These are phyloP conservation scores for Girardia tigrina DNA, from an alignment of 2,888 invertebrate genomes.

Conservation along the genomic window DNA sequence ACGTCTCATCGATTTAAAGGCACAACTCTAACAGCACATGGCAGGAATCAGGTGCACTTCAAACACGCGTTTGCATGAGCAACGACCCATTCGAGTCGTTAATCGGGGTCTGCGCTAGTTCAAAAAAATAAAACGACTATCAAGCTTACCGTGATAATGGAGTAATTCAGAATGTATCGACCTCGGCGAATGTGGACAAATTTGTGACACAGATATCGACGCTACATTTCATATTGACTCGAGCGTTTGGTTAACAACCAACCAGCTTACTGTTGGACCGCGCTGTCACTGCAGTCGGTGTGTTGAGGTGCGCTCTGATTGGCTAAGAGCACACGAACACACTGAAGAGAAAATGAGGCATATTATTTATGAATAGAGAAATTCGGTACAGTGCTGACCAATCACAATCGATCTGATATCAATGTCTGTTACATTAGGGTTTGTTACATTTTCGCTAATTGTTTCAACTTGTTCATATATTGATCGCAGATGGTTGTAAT, in stretches of 20 bases:
- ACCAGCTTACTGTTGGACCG: constrained; percentile 11
- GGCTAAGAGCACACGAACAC: not conserved
- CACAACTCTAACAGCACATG: not conserved
- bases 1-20: constrained; percentile 21
- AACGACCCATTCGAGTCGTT: constrained; percentile 23
- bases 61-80: constrained; percentile 23
- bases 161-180: constrained; percentile 23
- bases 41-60: constrained; percentile 23
- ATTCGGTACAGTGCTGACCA: constrained; percentile 4
- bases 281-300: constrained; percentile 8
- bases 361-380: constrained; percentile 13
- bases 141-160: constrained; percentile 23
- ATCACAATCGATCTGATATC: not conserved
- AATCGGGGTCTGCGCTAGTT: constrained; percentile 23
- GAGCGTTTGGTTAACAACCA: constrained; percentile 19
- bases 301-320: constrained; percentile 10
- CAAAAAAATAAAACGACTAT: constrained; percentile 18
- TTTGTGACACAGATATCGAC: constrained; percentile 23
- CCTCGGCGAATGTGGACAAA: constrained; percentile 23
- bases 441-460: constrained; percentile 20
- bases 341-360: not conserved
- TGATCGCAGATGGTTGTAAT: constrained; percentile 20
- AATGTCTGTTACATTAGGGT: constrained; percentile 18
- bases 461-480: constrained; percentile 9
- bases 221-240: constrained; percentile 20